phyloP scores from a whole-genome alignment of 1,140 invertebrate species.

The Helicoverpa zea region DNA sequence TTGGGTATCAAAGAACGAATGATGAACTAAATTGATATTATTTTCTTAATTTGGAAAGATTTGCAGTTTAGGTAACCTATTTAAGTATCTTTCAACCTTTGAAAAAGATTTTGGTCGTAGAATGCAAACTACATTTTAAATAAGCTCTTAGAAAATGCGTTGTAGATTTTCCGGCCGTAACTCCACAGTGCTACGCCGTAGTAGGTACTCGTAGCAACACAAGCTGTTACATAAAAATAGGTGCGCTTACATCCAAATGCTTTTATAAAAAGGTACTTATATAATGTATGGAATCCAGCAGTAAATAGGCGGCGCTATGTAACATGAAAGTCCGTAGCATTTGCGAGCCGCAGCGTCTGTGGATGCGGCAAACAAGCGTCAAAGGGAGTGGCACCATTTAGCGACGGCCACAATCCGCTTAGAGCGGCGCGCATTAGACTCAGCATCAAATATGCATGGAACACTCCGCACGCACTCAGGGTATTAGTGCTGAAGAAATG shows the following conservation, averaged over 20 bases:
- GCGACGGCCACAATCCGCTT: conserved; percentile 72
- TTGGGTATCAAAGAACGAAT: no score
- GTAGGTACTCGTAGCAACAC: no score
- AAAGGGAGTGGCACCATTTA: conserved; percentile 72
- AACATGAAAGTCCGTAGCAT: conserved; percentile 38
- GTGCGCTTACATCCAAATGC: neutral
- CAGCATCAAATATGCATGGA: conserved; percentile 76
- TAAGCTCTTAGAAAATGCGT: no score
- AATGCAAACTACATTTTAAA: no score
- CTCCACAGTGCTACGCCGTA: no score
- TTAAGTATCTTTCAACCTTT: no score
- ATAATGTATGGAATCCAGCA: conserved; percentile 8
- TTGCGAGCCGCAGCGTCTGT: conserved; percentile 5
- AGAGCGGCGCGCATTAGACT: conserved; percentile 65
- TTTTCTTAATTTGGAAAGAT: no score
- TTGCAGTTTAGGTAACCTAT: no score
- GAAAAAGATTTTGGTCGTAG: no score
- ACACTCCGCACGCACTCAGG: conserved; percentile 63
- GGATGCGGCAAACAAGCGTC: conserved; percentile 58
- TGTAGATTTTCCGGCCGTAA: no score
- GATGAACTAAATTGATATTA: no score
- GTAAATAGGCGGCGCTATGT: conserved; percentile 40
- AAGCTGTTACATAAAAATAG: no score
- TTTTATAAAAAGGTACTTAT: neutral
- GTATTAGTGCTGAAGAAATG: conserved; percentile 31